phyloP scores from a whole-genome alignment of 1,140 invertebrate genomes.

The Brachystomella parvula region DNA sequence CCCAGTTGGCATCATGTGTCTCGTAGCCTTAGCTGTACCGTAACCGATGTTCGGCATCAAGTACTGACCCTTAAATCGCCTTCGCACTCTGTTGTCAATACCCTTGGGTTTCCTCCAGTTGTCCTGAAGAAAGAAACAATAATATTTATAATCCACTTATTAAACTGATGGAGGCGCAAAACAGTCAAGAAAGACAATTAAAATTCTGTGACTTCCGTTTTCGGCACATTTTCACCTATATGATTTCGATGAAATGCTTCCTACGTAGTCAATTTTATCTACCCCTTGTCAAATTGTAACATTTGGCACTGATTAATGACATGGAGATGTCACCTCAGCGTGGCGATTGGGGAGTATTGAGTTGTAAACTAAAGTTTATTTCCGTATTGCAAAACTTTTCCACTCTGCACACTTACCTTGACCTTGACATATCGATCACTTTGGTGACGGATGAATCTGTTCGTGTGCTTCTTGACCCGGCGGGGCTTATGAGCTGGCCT shows the following conservation, averaged over 20 bases:
- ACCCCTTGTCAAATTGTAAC: neutral
- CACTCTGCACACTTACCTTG: slow-evolving; percentile 55
- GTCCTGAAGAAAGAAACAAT: slow-evolving; percentile 44
- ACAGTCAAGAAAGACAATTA: slow-evolving; percentile 7
- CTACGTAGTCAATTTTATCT: neutral
- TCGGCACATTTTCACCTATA: neutral
- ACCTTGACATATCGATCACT: slow-evolving; percentile 93
- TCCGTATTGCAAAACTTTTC: no score
- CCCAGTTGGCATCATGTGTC: slow-evolving; percentile 93
- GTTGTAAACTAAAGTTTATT: no score
- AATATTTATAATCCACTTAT: slow-evolving; percentile 4
- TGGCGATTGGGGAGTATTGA: neutral
- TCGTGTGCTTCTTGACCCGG: slow-evolving; percentile 92
- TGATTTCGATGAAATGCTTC: neutral
- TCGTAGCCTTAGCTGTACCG: slow-evolving; percentile 86
- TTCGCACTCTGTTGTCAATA: slow-evolving; percentile 99
- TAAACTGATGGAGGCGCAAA: neutral
- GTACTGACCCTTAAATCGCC: slow-evolving; percentile 97
- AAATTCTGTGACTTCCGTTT: slow-evolving; percentile 1
- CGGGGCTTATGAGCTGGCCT: slow-evolving; percentile 76
- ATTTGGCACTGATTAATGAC: neutral
- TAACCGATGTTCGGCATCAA: slow-evolving; percentile 99
- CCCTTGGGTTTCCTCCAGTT: slow-evolving; percentile 92
- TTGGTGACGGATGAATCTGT: slow-evolving; percentile 94
- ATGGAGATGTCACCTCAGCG: neutral